Conservation (phyloP, 2,797 vertebrate genomes). For the Calcarius lapponicus region DNA sequence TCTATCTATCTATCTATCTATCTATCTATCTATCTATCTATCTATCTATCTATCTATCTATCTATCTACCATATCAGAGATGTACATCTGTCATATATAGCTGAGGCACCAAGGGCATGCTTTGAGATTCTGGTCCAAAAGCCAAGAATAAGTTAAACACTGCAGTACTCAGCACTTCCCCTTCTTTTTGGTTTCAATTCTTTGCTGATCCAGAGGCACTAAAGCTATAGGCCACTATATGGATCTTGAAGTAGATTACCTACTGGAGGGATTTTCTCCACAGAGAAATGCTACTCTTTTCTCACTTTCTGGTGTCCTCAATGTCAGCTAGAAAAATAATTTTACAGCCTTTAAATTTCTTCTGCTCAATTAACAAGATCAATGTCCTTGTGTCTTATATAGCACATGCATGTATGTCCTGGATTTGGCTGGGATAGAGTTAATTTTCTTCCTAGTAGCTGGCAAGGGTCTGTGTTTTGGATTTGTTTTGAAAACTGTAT, state of each 20-base stretch:
- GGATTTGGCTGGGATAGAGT: background rate
- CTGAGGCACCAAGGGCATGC: background rate
- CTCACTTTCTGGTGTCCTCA: background rate
- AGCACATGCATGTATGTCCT: background rate
- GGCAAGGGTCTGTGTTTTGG: background rate
- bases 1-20: background rate
- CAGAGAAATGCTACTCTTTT: background rate
- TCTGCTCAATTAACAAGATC: background rate
- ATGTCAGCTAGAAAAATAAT: background rate
- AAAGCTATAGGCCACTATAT: background rate
- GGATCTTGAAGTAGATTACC: background rate
- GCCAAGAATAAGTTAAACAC: background rate
- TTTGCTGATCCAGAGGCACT: background rate
- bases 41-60: background rate
- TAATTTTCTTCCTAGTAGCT: background rate
- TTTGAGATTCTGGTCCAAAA: background rate
- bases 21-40: background rate
- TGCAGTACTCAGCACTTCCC: background rate
- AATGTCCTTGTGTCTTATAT: background rate
- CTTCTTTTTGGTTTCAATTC: background rate
- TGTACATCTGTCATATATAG: background rate
- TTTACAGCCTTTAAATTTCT: background rate
- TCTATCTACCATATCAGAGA: background rate
- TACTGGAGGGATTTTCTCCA: background rate
- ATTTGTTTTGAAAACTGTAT: background rate